These are phyloP conservation scores for Microplitis demolitor DNA, from an alignment of 1,140 invertebrate species.

Conservation along the genomic window DNA sequence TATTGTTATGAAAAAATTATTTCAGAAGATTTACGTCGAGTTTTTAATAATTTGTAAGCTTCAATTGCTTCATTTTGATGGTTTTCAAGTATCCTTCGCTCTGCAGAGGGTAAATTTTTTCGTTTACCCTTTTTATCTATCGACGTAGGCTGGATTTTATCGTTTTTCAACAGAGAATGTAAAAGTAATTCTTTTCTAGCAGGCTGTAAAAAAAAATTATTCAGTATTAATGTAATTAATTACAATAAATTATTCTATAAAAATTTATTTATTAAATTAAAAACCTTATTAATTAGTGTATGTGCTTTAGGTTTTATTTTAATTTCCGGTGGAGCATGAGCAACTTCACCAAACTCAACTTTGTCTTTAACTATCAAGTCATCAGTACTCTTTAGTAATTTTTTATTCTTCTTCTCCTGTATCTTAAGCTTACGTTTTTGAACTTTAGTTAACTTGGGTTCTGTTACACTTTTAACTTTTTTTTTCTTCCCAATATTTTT, in stretches of 20 bases:
- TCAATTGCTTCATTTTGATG: conserved; percentile 65
- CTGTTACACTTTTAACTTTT: conserved; percentile 49
- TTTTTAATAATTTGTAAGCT: conserved; percentile 66
- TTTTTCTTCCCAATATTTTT: conserved; percentile 51
- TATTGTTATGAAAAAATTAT: not conserved
- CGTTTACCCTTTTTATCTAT: conserved; percentile 64
- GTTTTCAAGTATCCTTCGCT: conserved; percentile 65
- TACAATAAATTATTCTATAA: not conserved
- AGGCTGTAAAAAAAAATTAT: conserved; percentile 53
- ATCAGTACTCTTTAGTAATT: conserved; percentile 44
- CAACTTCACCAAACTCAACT: conserved; percentile 71
- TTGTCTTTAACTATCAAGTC: conserved; percentile 62
- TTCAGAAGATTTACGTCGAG: conserved; percentile 34
- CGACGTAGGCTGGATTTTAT: conserved; percentile 21
- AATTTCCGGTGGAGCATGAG: conserved; percentile 68
- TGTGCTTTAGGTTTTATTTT: conserved; percentile 58
- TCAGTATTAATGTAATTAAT: not conserved
- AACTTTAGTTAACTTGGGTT: conserved; percentile 54
- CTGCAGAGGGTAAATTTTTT: conserved; percentile 63
- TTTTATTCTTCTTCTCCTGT: conserved; percentile 57
- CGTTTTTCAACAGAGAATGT: conserved; percentile 55
- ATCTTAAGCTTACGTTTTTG: conserved; percentile 57
- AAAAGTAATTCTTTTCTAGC: conserved; percentile 65
- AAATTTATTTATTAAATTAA: no score
- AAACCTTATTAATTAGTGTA: conserved; percentile 57